Evolutionary conservation across 2,888 invertebrate species (phyloP).

Genomic region (Drosophila gaucha): DNA sequence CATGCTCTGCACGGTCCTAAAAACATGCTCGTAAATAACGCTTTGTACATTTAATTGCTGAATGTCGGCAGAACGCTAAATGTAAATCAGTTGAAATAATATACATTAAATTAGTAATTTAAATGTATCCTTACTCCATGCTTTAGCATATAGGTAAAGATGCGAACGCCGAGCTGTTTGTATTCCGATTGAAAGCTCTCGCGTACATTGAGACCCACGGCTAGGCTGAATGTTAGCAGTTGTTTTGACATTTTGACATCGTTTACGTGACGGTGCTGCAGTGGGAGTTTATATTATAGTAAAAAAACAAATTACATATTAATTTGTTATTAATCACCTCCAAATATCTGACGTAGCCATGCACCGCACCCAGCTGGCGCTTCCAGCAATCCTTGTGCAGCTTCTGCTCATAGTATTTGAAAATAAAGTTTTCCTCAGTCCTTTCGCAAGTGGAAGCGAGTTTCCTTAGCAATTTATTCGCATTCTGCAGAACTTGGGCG

Average conservation of each 20-base stretch:
- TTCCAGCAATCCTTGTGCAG: constrained; percentile 78
- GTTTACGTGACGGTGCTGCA: constrained; percentile 47
- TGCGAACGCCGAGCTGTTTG: constrained; percentile 76
- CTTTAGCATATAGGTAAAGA: constrained; percentile 73
- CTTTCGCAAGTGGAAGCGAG: not conserved
- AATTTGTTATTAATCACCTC: constrained; percentile 47
- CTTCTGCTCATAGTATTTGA: constrained; percentile 75
- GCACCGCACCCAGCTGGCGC: constrained; percentile 76
- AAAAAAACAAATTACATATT: not conserved
- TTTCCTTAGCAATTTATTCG: constrained; percentile 54
- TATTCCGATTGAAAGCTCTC: constrained; percentile 77
- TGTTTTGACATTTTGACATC: constrained; percentile 49
- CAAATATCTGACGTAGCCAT: constrained; percentile 77
- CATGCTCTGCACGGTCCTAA: constrained; percentile 71
- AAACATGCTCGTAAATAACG: constrained; percentile 81
- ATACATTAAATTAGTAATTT: not conserved
- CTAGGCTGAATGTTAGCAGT: constrained; percentile 76
- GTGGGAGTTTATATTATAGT: not conserved
- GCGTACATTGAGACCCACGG: constrained; percentile 79
- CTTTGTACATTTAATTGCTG: constrained; percentile 78
- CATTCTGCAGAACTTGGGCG: constrained; percentile 58
- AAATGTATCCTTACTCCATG: constrained; percentile 64
- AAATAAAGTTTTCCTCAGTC: constrained; percentile 52
- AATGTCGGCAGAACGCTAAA: constrained; percentile 67
- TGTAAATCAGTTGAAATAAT: not conserved